Percentiles rank a stretch among this genome's conserved stretches.
phyloP scores from a whole-genome alignment of 2,797 vertebrate species.

The Myotis pilosus region DNA sequence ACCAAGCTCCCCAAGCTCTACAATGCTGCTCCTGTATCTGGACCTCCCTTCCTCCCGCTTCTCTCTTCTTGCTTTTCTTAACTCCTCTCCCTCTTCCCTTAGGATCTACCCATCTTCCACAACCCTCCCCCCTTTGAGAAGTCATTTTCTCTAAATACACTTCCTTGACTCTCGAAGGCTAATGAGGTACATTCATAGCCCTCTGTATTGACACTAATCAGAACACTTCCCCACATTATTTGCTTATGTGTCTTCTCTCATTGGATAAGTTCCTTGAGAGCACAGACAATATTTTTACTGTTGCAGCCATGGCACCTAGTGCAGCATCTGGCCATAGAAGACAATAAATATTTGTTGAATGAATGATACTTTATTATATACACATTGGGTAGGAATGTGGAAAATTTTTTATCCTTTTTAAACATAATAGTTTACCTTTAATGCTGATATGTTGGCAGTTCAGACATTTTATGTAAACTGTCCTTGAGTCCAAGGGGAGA shows the following conservation, averaged over 20 bases:
- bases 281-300: conserved; percentile 3
- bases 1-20: not conserved
- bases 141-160: conserved; percentile 32
- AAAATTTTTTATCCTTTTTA: conserved; percentile 10
- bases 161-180: not conserved
- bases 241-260: conserved; percentile 8
- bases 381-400: not conserved
- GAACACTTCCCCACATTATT: not conserved
- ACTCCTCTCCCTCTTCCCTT: not conserved
- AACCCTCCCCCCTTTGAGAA: not conserved
- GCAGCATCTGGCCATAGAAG: not conserved
- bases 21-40: not conserved
- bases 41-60: too few species aligned
- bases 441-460: conserved; percentile 51
- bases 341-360: conserved; percentile 12
- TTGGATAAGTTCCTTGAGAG: conserved; percentile 20
- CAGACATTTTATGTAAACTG: conserved; percentile 69
- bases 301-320: not conserved
- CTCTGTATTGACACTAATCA: not conserved
- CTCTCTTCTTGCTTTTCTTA: not conserved
- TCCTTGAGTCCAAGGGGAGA: conserved; percentile 62
- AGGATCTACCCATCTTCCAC: not conserved
- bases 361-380: not conserved
- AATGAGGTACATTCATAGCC: not conserved
- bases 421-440: conserved; percentile 10